Evolutionary conservation across 2,113 vertebrate genomes (phyloP).

Genomic region (Gallinago media): DNA sequence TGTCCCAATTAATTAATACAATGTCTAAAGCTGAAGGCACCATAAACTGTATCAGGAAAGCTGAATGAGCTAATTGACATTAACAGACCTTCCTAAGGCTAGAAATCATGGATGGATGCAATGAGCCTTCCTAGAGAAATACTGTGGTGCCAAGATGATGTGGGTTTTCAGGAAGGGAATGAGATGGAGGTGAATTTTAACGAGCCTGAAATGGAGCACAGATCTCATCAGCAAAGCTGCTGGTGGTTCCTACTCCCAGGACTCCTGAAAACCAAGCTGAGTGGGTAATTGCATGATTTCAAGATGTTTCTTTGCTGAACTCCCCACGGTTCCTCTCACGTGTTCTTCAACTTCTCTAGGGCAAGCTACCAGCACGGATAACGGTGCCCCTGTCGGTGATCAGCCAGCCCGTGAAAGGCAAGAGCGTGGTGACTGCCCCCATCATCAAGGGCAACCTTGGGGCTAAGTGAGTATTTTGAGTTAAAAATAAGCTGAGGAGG

Average conservation of each 20-base stretch:
- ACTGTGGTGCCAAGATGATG: background rate
- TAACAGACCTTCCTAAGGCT: background rate
- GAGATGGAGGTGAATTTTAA: background rate
- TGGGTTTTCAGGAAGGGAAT: background rate
- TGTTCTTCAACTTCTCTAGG: constrained; percentile 73
- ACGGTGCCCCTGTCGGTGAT: constrained; percentile 95
- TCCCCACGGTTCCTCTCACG: background rate
- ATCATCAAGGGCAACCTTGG: constrained; percentile 94
- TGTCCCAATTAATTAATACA: background rate
- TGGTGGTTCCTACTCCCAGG: background rate
- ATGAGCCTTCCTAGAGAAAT: background rate
- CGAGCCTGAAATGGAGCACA: background rate
- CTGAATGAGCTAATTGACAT: background rate
- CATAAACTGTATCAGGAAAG: background rate
- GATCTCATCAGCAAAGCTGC: background rate
- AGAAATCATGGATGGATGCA: background rate
- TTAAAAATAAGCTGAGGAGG: background rate
- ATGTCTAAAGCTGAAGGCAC: background rate
- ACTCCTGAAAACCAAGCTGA: background rate
- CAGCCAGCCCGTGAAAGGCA: constrained; percentile 95
- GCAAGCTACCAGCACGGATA: constrained; percentile 92
- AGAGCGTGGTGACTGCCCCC: constrained; percentile 91
- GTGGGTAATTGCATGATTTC: background rate
- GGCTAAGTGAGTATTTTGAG: constrained; percentile 85
- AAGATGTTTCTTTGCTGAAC: background rate